Base-by-base conservation (phyloP, 2,888 invertebrate species). In the Pemphredon lugubris region DNA sequence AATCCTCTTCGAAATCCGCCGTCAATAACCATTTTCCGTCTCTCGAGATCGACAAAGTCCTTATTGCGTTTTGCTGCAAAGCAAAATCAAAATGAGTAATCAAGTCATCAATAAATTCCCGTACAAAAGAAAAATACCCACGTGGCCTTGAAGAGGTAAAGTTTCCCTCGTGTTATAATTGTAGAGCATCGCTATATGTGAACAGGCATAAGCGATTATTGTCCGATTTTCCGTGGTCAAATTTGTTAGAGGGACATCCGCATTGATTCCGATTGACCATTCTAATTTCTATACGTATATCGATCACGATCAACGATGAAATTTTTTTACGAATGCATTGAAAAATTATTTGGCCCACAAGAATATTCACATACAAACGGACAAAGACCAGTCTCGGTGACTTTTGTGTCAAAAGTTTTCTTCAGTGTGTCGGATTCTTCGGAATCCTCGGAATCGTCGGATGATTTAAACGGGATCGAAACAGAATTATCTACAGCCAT, bases 121-220 rank as follows among this genome's bases (percentile, higher is more conserved):
- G n/a, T n/a, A n/a, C n/a, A n/a, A n/a, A n/a, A n/a, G n/a, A n/a
- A 44, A 14, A 4, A 34, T 65, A 88, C 92, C 91, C 84, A 95
- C 95, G 84, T 95, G 95, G 44, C 94, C 94, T 82, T 93, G 93
- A 39, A 95, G 90, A 75, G 93, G 91, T 79, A 89, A 90, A 91
- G 93, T 93, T 63, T 91, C 87, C 54, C 92, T 92, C 3, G 90
- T 90, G 39, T 90, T 90, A 90, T 93, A 93, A 89, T 95, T 92
- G 86, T 93, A 94, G 0, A 95, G 82, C 6, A 94, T 90, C 0
- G 91, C 93, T 58, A 92, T 91, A 88, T 95, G 94, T 5, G 92
- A 91, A 45, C 93, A 93, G 0, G 93, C 91, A 82, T 94, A 94
- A 85, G 93, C 93, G 11, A 93, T 90, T 0, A 90, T 83, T 7